Base-by-base conservation (phyloP, 1,140 invertebrate genomes). In the Drosophila elegans region DNA sequence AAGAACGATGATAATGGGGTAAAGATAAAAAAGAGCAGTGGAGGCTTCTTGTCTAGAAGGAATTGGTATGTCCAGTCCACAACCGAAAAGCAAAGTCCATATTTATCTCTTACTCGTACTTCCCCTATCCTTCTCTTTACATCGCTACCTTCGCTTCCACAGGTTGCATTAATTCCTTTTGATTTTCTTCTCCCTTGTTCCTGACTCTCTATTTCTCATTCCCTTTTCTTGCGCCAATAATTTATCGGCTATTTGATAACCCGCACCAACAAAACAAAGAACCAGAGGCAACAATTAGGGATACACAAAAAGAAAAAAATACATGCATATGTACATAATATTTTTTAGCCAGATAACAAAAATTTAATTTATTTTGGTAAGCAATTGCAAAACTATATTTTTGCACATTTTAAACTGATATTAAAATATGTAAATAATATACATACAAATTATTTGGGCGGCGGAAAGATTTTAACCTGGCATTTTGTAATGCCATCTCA, bases 191-290 rank as follows among this genome's bases (percentile, higher is more conserved):
- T 39, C 11, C 16, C 36, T 29, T 38, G 11, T 16, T 34, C n/a
- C 25, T 13, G 10, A 21, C 16, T 27, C 46, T 5, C 49, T n/a
- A 21, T 36, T 11, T 36, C 44, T 3, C 16, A 29, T 52, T 41
- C 57, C 29, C 21, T 61, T 48, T 56, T 63, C 67, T 57, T 46
- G 60, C n/a, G 46, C 72, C 80, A 82, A 82, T 82, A 80, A 56
- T 74, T 69, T 71, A 74, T 86, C 68, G 82, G 42, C 75, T 72
- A 88, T 83, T 86, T 88, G 75, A 88, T 88, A 79, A 86, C 83
- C 83, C 79, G 83, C 75, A 71, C 42, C 57, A 72, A 71, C 64
- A 72, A 69, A 69, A 71, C 52, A 71, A 54, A 63, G 13, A 74
- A 57, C 55, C 61, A 55, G 76, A 77, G 21, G 46, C 52, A 62